Evolutionary conservation across 2,113 vertebrate species (phyloP), one percentile per base, ranked within the genome.

Genomic region (Rynchops niger): DNA sequence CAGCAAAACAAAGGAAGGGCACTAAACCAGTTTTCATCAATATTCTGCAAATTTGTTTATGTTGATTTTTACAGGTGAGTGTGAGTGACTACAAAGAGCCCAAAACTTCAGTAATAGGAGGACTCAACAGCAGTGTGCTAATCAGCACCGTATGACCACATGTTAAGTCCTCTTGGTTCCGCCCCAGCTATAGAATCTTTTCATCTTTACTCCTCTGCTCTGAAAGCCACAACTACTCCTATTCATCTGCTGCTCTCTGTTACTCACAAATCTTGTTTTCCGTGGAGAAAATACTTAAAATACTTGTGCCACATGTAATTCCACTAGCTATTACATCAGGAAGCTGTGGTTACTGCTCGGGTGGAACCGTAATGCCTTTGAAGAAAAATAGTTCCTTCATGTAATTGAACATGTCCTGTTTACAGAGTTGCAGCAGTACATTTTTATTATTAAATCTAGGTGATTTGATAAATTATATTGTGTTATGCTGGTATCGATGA

Each of bases 321-420:
- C 85, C 91, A 79, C 73, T 78, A 81, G 82, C 82, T 94, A 5
- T 86, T 84, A 50, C 17, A 14, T 70, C 70, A 80, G 36, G 22
- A 86, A 70, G 55, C 86, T 81, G 88, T 71, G 84, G 47, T 85
- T 96, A 61, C 91, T 94, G 72, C 87, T 71, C 4, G 12, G 65
- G 67, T 49, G 70, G 95, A 96, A 63, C 95, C 95, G 92, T 92
- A 97, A 92, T 96, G 95, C 82, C 94, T 97, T 95, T 91, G 42
- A 94, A 97, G 96, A 96, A 96, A 98, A 98, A 89, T 69, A 93
- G 91, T 97, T 97, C 79, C 92, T 96, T 90, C 9, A 23, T 97
- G 97, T 97, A 97, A 98, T 98, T 98, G 95, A 97, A 97, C 98
- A 70, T 61, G 95, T 98, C 98, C 98, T 97, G 93, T 93, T 97